These are phyloP conservation scores for Chouioia cunea DNA, from an alignment of 2,888 invertebrate species.

Conservation along the genomic window DNA sequence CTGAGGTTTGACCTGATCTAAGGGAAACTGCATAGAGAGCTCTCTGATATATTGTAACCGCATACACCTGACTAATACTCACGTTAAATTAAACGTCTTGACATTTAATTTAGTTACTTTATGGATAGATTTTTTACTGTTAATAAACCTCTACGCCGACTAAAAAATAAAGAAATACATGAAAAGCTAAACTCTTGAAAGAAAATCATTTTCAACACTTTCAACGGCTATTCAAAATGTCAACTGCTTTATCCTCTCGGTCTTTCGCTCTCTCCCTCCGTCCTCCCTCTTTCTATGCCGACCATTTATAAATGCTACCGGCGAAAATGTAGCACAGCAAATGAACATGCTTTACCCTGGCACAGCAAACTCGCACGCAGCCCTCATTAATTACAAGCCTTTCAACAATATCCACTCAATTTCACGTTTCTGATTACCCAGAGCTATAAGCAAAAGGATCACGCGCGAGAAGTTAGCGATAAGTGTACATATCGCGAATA, in stretches of 20 bases:
- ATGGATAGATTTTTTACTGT: too few relatives aligned
- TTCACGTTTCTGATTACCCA: constrained; percentile 22
- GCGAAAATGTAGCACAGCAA: too few relatives aligned
- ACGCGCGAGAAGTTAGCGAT: neutral
- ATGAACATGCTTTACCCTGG: neutral
- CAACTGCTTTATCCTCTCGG: too few relatives aligned
- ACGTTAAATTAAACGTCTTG: too few relatives aligned
- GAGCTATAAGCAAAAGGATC: constrained; percentile 4
- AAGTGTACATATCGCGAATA: too few relatives aligned
- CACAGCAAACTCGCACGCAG: neutral
- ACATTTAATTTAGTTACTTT: neutral
- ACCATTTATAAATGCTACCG: neutral
- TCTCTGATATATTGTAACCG: neutral
- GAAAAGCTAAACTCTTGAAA: too few relatives aligned
- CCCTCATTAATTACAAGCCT: constrained; percentile 10
- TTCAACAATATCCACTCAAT: constrained; percentile 17
- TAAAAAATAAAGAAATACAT: too few relatives aligned
- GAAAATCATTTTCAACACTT: too few relatives aligned
- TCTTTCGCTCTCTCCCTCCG: too few relatives aligned
- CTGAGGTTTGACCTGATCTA: constrained; percentile 47
- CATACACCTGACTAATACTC: neutral
- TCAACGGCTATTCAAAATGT: too few relatives aligned
- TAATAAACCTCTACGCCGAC: too few relatives aligned
- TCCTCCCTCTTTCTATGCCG: too few relatives aligned
- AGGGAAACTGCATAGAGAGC: neutral